Base-by-base conservation (phyloP, 2,888 invertebrate genomes). In the Tryphoninae sp. region DNA sequence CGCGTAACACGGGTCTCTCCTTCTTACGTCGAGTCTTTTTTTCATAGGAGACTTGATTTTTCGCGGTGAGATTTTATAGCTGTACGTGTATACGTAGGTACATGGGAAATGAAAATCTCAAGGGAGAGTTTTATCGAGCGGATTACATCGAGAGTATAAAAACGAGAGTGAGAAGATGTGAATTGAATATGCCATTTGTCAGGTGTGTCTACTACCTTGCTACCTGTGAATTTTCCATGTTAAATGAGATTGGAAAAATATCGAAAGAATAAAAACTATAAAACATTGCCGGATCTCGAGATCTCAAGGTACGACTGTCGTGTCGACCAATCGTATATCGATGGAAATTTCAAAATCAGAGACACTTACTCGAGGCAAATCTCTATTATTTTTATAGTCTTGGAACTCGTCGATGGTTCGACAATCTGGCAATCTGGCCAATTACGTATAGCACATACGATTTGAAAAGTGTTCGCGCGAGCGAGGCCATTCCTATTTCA, bases 401-500 rank as follows among this genome's bases (percentile, higher is more conserved):
- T 33, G 33, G 33, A 6, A 6, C 33, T 33, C 33, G 33, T 33
- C 33, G 33, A 33, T 7, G 33, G 33, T 33, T 33, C 6, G 33
- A 6, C 6, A 33, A 33, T 33, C 33, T 33, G 6, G 33, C 33
- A 33, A 33, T 33, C 33, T 33, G 33, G 33, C 33, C 33, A 33
- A 33, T 33, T 33, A 33, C 33, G 33, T 33, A 33, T 33, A 33
- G 33, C 33, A 33, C 33, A 33, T 33, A 6, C 33, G 33, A 33
- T 33, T 33, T 33, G 33, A 33, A 33, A 33, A 6, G 9, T 40
- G 23, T 64, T 2, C 42, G 23, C 33, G 64, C 58, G 53, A 65
- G 55, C 58, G 58, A 53, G 67, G 75, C 58, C 53, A 67, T 55
- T 19, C 19, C 64, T 64, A 69, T 59, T 77, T 6, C 80, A 73